Percentiles rank a stretch among this genome's conserved stretches.
These are phyloP conservation scores for Smutsia temminckii DNA, from an alignment of 2,797 vertebrate genomes.

Conservation along the genomic window DNA sequence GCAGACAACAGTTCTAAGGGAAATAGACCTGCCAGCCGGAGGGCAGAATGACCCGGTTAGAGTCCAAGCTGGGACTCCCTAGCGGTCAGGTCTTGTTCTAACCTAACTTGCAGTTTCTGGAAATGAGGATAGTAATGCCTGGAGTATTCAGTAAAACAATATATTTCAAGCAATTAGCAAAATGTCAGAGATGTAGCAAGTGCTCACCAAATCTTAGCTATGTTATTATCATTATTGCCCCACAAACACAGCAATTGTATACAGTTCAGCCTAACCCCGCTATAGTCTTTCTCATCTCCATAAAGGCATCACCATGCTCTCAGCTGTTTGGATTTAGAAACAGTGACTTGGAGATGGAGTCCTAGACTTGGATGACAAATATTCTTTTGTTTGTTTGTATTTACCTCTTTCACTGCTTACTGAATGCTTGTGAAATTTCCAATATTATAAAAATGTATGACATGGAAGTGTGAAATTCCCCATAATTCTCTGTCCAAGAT, in stretches of 20 bases:
- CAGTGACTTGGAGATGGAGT: background rate
- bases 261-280: background rate
- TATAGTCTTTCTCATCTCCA: background rate
- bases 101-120: conserved; percentile 7
- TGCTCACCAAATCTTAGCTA: background rate
- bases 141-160: background rate
- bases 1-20: background rate
- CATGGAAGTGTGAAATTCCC: conserved; percentile 32
- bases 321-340: conserved; percentile 48
- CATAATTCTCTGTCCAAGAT: conserved; percentile 39
- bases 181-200: background rate
- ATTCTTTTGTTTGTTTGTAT: conserved; percentile 52
- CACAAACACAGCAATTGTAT: background rate
- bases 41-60: background rate
- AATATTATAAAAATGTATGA: conserved; percentile 45
- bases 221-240: background rate
- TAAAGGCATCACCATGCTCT: background rate
- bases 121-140: background rate
- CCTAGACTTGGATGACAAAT: background rate
- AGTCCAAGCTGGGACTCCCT: background rate
- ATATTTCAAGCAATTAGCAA: background rate
- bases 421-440: conserved; percentile 32
- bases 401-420: conserved; percentile 18
- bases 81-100: background rate
- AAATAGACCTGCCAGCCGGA: background rate